Evolutionary conservation across 2,797 vertebrate genomes (phyloP), one percentile per base, ranked within the genome.

Genomic region (Platyrinchus mystaceus): DNA sequence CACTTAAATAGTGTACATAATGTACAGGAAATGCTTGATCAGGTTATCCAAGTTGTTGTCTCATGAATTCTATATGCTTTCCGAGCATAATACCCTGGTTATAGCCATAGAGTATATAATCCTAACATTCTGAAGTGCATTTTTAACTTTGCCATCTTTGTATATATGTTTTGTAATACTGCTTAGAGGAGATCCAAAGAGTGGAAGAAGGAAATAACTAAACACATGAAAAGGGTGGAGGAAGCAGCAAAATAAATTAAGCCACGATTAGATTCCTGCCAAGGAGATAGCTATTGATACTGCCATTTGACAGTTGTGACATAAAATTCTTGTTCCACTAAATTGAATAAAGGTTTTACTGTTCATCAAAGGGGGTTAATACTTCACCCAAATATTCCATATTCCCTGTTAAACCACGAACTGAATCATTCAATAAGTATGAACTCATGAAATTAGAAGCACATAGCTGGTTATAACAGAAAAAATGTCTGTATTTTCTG

Each of bases 21-120:
- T 26, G 1, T 44, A 84, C 20, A 74, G 88, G 64, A 93, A 92
- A 83, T 86, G 90, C 92, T 95, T 89, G 93, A 89, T 95, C 90
- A 93, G 84, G 78, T 95, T 95, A 88, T 94, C 92, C 50, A 69
- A 67, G 76, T 92, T 78, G 49, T 70, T 89, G 87, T 63, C 67
- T 93, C 81, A 76, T 86, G 83, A 94, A 92, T 67, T 55, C 36
- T 67, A 30, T 55, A 82, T 69, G 49, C n/a, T 89, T 93, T 84
- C 78, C 64, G 79, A 91, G 81, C 74, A 90, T 93, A 94, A 84
- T 86, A 66, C 69, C 75, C 58, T 78, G 30, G 56, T 89, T 84
- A 87, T 47, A 93, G 41, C 53, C 69, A 60, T 22, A 67, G n/a
- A 63, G 22, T 26, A 67, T 70, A 67, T 71, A 91, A 78, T 6